Evolutionary conservation across 1,140 invertebrate genomes (phyloP), one percentile per base, ranked within the genome.

Genomic region (Pachypeltis micranthus): DNA sequence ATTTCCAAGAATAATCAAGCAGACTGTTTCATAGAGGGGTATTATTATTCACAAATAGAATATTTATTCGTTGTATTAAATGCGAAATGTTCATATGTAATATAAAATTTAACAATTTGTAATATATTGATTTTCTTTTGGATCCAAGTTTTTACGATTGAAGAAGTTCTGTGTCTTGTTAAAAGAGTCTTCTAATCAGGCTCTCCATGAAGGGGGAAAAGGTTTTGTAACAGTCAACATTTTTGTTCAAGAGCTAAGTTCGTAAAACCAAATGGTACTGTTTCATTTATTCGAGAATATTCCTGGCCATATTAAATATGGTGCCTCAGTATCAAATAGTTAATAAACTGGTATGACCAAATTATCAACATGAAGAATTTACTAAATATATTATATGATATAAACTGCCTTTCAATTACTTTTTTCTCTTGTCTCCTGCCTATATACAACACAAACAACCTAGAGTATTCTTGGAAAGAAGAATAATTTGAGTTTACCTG

Each of bases 31-130:
- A 51, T 51, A 51, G 47, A 14, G 47, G 47, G 47, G 47, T 14
- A 51, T 51, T 10, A 51, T 51, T 51, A 51, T 51, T 51, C 23
- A 51, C 47, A 51, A 51, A 51, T 51, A 51, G 47, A 51, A 51
- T 51, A 51, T 51, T 51, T 51, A 51, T 51, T 51, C 47, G 47
- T 51, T 51, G 47, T 51, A 51, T 51, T 51, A 51, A 51, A 51
- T 51, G 47, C 47, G 47, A 51, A 51, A 51, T 51, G 47, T 51
- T 51, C 47, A 51, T 51, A 51, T 51, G 47, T 51, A 51, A 51
- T 51, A 51, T 51, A 51, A 51, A 51, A 51, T 51, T 51, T 51
- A 51, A 51, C 47, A 51, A 51, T 51, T 51, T 51, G 47, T 51
- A 51, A 51, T 51, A 51, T 51, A 51, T 16, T 16, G 47, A 51